These are phyloP conservation scores for Torymus auratus DNA, from an alignment of 2,888 invertebrate species.

Conservation along the genomic window DNA sequence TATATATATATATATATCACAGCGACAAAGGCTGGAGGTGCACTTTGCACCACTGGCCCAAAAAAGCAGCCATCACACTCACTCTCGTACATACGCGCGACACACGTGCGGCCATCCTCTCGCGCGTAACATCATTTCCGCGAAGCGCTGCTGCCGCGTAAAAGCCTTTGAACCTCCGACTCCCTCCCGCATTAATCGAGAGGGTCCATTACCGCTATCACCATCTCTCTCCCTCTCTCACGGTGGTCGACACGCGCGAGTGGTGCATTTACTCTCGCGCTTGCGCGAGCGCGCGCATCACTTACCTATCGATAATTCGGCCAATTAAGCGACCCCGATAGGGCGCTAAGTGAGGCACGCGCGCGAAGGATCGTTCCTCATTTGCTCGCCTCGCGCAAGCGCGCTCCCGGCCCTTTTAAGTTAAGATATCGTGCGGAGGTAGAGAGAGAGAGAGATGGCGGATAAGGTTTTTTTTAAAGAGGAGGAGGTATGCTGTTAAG, in stretches of 20 bases:
- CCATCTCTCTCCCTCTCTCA: constrained; percentile 53
- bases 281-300: constrained; percentile 53
- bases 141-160: constrained; percentile 32
- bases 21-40: too few relatives aligned
- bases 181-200: constrained; percentile 63
- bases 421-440: not conserved
- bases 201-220: constrained; percentile 73
- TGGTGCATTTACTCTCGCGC: constrained; percentile 21
- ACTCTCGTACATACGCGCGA: too few relatives aligned
- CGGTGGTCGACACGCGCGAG: constrained; percentile 16
- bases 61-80: too few relatives aligned
- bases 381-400: not conserved
- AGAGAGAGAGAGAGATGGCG: too few relatives aligned
- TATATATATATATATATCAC: too few relatives aligned
- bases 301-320: constrained; percentile 67
- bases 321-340: constrained; percentile 63
- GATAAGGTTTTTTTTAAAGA: too few relatives aligned
- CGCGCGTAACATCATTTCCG: constrained; percentile 44
- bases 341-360: constrained; percentile 54
- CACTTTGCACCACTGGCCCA: too few relatives aligned
- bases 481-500: too few relatives aligned
- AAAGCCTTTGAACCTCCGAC: constrained; percentile 43
- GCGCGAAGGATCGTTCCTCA: too few relatives aligned
- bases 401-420: not conserved
- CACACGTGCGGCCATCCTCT: too few relatives aligned